Conservation (phyloP, 2,797 vertebrate genomes). For the Margarornis squamiger region DNA sequence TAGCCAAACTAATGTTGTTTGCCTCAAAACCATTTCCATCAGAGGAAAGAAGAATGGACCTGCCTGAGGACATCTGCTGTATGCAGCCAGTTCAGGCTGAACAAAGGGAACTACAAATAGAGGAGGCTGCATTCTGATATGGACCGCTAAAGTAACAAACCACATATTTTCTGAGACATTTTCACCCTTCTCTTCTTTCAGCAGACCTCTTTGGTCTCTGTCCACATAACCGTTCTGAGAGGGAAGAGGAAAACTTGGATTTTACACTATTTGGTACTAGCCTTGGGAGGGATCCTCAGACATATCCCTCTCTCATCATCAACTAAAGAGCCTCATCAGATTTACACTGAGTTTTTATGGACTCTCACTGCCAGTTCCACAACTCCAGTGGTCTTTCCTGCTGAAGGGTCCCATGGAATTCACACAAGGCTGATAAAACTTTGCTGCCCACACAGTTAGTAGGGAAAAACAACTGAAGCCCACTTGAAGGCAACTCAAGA, state of each 20-base stretch:
- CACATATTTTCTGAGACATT: accelerated
- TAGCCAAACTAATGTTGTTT: neutral
- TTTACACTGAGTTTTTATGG: neutral
- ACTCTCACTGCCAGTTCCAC: neutral
- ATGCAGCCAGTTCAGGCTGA: neutral
- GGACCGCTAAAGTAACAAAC: neutral
- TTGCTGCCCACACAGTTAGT: neutral
- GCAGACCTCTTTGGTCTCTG: neutral
- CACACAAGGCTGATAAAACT: neutral
- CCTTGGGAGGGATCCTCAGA: neutral
- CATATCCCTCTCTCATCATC: neutral
- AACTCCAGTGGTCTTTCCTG: neutral
- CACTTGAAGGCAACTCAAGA: neutral
- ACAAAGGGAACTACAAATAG: neutral
- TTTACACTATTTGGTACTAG: neutral
- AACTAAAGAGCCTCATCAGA: neutral
- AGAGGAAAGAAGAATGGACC: neutral
- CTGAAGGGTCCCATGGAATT: neutral
- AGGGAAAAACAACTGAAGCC: neutral
- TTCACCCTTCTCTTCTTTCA: neutral
- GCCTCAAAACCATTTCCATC: neutral
- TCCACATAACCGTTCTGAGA: neutral
- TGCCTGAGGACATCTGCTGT: slow-evolving; percentile 1
- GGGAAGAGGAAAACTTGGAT: neutral
- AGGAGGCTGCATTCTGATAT: neutral